Conservation (phyloP, 2,113 vertebrate species). For the Gulo gulo region DNA sequence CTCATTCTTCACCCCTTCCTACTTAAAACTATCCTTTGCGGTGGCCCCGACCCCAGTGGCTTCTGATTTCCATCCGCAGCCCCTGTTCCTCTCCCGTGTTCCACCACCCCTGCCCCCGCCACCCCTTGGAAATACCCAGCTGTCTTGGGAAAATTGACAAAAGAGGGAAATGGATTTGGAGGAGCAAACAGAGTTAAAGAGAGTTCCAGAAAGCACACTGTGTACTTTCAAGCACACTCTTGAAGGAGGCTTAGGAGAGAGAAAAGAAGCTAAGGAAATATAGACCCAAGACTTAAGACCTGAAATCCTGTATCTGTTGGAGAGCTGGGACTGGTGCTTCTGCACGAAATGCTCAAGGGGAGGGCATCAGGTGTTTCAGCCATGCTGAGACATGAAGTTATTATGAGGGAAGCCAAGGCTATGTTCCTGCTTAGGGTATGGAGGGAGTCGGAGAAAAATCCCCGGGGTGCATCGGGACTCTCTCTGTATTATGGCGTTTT, state of each 20-base stretch:
- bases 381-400: not conserved
- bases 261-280: not conserved
- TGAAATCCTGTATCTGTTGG: not conserved
- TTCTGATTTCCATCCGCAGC: not conserved
- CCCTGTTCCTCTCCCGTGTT: fast-evolving
- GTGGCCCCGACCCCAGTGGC: not conserved
- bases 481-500: not conserved
- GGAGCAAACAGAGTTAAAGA: not conserved
- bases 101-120: not conserved
- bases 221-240: not conserved
- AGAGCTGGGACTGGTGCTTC: not conserved
- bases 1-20: not conserved
- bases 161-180: not conserved
- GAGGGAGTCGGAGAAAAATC: not conserved
- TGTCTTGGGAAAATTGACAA: not conserved
- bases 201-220: not conserved
- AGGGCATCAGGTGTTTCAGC: not conserved
- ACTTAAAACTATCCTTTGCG: not conserved
- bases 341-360: not conserved
- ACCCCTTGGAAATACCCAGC: not conserved
- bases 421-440: fast-evolving
- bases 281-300: not conserved
- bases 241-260: not conserved
- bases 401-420: not conserved
- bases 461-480: no score